Evolutionary conservation across 2,797 vertebrate genomes (phyloP).

Genomic region (Mionectes olivaceus): DNA sequence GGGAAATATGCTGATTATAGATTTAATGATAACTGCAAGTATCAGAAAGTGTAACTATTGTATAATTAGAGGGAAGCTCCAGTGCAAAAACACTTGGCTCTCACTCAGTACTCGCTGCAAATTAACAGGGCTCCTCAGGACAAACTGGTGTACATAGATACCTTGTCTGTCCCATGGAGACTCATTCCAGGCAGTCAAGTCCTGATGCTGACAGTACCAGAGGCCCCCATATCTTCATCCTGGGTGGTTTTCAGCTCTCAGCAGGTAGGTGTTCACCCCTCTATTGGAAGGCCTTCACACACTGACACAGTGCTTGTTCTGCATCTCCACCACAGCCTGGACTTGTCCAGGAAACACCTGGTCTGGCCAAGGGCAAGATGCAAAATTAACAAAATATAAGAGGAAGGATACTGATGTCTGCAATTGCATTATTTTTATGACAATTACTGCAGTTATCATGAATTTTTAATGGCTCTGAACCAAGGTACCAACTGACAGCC

Average conservation of each 20-base stretch:
- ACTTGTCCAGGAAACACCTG: not conserved
- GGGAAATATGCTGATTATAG: constrained; percentile 30
- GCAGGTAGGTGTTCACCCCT: not conserved
- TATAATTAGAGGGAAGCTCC: constrained; percentile 18
- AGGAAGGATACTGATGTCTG: not conserved
- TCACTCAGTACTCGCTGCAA: not conserved
- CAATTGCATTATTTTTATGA: not conserved
- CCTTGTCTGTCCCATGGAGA: fast-evolving
- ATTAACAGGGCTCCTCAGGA: not conserved
- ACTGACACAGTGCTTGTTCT: not conserved
- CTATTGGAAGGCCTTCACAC: not conserved
- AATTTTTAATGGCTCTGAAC: not conserved
- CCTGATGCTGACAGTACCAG: not conserved
- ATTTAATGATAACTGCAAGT: constrained; percentile 35
- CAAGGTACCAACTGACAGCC: not conserved
- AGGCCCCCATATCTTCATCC: not conserved
- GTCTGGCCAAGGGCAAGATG: not conserved
- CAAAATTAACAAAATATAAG: not conserved
- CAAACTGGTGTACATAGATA: not conserved
- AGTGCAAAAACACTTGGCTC: not conserved
- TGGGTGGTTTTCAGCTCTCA: not conserved
- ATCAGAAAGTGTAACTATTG: constrained; percentile 27
- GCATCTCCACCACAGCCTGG: not conserved
- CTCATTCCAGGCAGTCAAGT: not conserved
- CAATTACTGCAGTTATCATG: not conserved